A percentile compares a stretch with the other conserved stretches of the same genome.
phyloP scores from a whole-genome alignment of 2,113 vertebrate species.

The Willisornis vidua region DNA sequence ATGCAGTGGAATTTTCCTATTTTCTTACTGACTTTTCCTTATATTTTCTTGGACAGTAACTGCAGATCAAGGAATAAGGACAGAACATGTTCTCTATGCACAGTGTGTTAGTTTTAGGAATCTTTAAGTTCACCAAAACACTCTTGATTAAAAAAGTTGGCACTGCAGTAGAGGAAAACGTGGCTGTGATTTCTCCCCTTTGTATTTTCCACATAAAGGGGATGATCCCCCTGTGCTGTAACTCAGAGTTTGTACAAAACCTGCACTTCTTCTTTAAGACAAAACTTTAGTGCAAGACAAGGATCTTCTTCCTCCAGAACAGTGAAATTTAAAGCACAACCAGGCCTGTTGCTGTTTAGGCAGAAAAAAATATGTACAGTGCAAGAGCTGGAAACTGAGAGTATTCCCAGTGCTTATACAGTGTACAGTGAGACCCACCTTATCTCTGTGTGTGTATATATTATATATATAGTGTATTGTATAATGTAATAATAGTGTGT shows the following conservation, averaged over 20 bases:
- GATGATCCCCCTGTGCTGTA: neutral
- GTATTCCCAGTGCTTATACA: neutral
- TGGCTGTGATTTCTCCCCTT: neutral
- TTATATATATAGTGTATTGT: constrained; percentile 41
- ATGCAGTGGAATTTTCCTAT: neutral
- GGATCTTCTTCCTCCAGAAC: constrained; percentile 6
- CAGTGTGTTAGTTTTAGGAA: neutral
- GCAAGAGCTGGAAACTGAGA: constrained; percentile 6
- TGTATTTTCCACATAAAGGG: neutral
- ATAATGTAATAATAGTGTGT: constrained; percentile 43
- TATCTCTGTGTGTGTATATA: neutral
- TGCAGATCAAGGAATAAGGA: neutral
- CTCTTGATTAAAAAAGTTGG: neutral
- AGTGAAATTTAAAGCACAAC: constrained; percentile 35
- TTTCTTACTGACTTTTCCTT: neutral
- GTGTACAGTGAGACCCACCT: constrained; percentile 27
- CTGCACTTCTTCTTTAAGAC: neutral
- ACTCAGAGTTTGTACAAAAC: neutral
- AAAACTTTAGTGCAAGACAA: neutral
- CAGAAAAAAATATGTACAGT: neutral
- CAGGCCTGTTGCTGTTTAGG: neutral
- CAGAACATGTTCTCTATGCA: neutral
- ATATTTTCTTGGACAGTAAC: neutral
- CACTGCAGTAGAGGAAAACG: neutral
- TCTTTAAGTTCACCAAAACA: neutral